phyloP scores from a whole-genome alignment of 2,797 vertebrate genomes.

The Rhinoraja longicauda region DNA sequence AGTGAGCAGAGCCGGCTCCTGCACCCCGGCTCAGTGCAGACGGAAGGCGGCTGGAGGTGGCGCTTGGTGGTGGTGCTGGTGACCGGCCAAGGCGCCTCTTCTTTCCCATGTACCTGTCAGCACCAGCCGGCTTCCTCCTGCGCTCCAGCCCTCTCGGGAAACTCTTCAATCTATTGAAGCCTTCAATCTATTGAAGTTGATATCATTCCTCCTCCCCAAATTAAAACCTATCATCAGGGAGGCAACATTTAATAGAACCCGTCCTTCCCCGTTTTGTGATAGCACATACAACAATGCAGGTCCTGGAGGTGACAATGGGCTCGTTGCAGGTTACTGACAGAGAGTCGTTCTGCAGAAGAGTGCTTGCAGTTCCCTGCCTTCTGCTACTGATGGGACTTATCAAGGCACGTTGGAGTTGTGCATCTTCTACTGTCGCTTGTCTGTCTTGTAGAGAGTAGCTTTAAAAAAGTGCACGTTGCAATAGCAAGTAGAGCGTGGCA shows the following conservation, averaged over 20 bases:
- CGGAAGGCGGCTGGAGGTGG: not conserved
- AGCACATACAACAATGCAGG: slow-evolving; percentile 9
- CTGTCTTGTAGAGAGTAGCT: not conserved
- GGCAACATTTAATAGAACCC: not conserved
- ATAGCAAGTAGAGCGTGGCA: not conserved
- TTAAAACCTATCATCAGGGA: not conserved
- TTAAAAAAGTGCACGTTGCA: not conserved
- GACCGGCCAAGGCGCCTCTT: not conserved
- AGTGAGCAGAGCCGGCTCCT: not conserved
- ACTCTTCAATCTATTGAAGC: slow-evolving; percentile 30
- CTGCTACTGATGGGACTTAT: slow-evolving; percentile 15
- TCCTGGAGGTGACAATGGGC: not conserved
- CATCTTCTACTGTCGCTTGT: not conserved
- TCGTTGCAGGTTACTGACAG: not conserved
- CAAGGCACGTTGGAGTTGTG: slow-evolving; percentile 13
- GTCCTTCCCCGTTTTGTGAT: not conserved
- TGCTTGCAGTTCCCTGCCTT: not conserved
- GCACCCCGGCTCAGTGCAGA: not conserved
- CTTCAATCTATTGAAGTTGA: slow-evolving; percentile 19
- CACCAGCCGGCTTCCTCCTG: not conserved
- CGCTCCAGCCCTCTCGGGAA: not conserved
- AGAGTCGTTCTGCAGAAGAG: not conserved
- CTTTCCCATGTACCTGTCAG: slow-evolving; percentile 32
- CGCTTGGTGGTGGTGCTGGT: not conserved
- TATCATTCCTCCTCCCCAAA: not conserved